A percentile compares a stretch with the other conserved stretches of the same genome.
Evolutionary conservation across 2,797 vertebrate species (phyloP).

Genomic region (Lateolabrax maculatus): DNA sequence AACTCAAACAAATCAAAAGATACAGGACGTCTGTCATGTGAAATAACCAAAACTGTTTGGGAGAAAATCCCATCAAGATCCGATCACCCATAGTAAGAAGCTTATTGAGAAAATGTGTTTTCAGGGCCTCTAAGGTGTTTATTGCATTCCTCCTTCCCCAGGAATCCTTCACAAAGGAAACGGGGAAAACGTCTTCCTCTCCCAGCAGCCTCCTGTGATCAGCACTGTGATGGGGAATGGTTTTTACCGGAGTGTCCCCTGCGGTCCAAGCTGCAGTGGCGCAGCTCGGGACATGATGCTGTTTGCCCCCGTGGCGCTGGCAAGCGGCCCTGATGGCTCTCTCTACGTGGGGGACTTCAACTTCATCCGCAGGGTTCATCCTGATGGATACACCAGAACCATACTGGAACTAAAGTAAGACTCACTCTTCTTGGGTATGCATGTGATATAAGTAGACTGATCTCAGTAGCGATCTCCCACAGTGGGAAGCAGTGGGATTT

Average conservation of each 20-base stretch:
- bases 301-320: constrained; percentile 94
- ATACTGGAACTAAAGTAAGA: constrained; percentile 96
- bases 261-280: constrained; percentile 93
- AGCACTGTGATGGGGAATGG: constrained; percentile 95
- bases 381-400: constrained; percentile 92
- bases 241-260: constrained; percentile 94
- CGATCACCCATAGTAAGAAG: background rate
- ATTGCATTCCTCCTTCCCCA: constrained; percentile 65
- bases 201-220: constrained; percentile 95
- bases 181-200: constrained; percentile 96
- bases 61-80: constrained; percentile 1
- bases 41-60: constrained; percentile 15
- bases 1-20: constrained; percentile 10
- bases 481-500: constrained; percentile 32
- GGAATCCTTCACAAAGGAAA: constrained; percentile 98
- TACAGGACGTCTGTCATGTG: background rate
- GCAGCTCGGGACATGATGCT: constrained; percentile 93
- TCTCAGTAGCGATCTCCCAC: constrained; percentile 35
- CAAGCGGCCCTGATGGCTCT: constrained; percentile 94
- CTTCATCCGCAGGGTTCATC: constrained; percentile 93
- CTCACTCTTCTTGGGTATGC: background rate
- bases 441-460: background rate
- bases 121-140: constrained; percentile 12
- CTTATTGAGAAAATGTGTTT: constrained; percentile 17
- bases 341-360: constrained; percentile 98